These are phyloP conservation scores for Prosopocoilus inquinatus DNA, from an alignment of 2,888 invertebrate species.

Conservation along the genomic window DNA sequence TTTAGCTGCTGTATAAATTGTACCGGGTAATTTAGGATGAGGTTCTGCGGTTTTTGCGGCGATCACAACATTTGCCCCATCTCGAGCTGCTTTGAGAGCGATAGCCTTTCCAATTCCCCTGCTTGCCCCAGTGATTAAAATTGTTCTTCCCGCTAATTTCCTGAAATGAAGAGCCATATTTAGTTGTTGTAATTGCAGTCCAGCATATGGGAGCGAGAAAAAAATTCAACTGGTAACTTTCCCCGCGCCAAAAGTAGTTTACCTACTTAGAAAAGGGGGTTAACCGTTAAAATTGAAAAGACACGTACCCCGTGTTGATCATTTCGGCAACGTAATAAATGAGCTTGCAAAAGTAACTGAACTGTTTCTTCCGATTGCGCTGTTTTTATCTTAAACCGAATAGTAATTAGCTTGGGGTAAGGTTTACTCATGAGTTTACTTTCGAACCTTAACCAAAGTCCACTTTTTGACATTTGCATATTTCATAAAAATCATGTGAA, in stretches of 20 bases:
- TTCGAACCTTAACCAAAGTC: background rate
- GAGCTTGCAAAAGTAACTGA: too few relatives aligned
- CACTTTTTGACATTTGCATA: background rate
- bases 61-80: conserved; percentile 89
- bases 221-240: background rate
- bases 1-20: conserved; percentile 86
- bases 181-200: background rate
- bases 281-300: background rate
- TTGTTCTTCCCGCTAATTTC: conserved; percentile 81
- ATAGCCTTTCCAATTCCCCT: conserved; percentile 96
- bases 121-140: conserved; percentile 95
- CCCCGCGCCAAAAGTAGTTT: background rate
- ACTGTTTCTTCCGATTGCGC: too few relatives aligned
- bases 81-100: conserved; percentile 86
- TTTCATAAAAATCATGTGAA: too few relatives aligned
- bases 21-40: conserved; percentile 89
- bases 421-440: too few relatives aligned
- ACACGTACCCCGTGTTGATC: conserved; percentile 1
- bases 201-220: background rate
- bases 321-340: background rate
- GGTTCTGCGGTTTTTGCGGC: conserved; percentile 90
- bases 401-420: too few relatives aligned
- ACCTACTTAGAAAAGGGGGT: conserved; percentile 1
- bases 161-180: conserved; percentile 43
- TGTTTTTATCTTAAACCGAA: too few relatives aligned